phyloP scores from a whole-genome alignment of 2,797 vertebrate genomes.

The Muscicapa comitata region DNA sequence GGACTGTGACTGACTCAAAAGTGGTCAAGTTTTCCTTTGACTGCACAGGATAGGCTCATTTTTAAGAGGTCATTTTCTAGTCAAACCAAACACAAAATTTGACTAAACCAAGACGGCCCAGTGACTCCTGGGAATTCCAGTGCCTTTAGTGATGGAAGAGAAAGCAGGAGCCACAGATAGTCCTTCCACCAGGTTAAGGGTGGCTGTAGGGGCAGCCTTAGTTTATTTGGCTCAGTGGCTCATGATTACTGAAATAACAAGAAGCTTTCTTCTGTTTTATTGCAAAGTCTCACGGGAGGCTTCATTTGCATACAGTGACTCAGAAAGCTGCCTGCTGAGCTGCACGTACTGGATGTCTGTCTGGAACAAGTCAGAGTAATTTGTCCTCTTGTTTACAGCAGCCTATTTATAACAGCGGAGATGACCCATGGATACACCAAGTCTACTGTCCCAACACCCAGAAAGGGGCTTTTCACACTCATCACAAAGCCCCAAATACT shows the following conservation, averaged over 20 bases:
- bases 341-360: conserved; percentile 68
- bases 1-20: neutral
- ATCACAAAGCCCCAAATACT: neutral
- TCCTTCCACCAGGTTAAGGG: neutral
- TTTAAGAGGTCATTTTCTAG: neutral
- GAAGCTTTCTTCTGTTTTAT: conserved; percentile 51
- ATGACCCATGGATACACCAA: conserved; percentile 33
- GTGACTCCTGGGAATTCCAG: neutral
- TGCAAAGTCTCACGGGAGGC: conserved; percentile 52
- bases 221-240: conserved; percentile 14
- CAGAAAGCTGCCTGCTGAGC: conserved; percentile 66
- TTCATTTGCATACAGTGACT: conserved; percentile 69
- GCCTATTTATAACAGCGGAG: conserved; percentile 51
- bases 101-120: neutral
- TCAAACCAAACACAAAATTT: neutral
- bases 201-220: neutral
- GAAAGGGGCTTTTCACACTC: conserved; percentile 39
- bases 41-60: neutral
- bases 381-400: conserved; percentile 67
- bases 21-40: neutral
- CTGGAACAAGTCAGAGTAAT: conserved; percentile 62
- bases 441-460: neutral
- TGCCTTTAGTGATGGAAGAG: neutral
- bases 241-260: conserved; percentile 34
- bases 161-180: neutral